Evolutionary conservation across 1,140 invertebrate species (phyloP).

Genomic region (Neodiprion pinetum): DNA sequence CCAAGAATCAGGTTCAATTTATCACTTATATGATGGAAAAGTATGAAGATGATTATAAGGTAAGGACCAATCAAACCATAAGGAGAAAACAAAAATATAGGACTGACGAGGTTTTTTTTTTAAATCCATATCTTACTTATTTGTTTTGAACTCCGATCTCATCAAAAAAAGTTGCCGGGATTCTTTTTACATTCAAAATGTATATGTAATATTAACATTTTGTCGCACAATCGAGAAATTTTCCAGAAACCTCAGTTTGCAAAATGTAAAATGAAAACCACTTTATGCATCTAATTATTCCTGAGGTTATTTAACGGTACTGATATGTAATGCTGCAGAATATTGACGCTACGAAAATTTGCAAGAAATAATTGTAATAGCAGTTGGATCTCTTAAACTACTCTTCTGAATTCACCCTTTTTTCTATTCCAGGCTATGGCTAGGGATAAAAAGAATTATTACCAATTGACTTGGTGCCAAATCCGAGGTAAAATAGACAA

Average conservation of each 20-base stretch:
- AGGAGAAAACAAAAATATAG: slow-evolving; percentile 21
- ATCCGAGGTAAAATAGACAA: slow-evolving; percentile 74
- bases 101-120: slow-evolving; percentile 13
- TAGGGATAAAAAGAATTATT: slow-evolving; percentile 81
- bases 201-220: too few relatives aligned
- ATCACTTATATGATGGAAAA: slow-evolving; percentile 85
- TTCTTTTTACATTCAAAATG: too few relatives aligned
- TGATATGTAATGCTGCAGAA: too few relatives aligned
- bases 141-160: too few relatives aligned
- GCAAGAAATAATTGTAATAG: background rate
- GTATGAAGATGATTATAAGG: slow-evolving; percentile 86
- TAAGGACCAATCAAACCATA: slow-evolving; percentile 35
- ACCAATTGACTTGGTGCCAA: slow-evolving; percentile 89
- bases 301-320: too few relatives aligned
- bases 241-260: too few relatives aligned
- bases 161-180: too few relatives aligned
- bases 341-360: too few relatives aligned
- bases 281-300: too few relatives aligned
- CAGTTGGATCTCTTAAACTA: slow-evolving; percentile 14
- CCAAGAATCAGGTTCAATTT: slow-evolving; percentile 79
- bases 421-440: slow-evolving; percentile 74
- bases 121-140: background rate
- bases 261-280: too few relatives aligned
- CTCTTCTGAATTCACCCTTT: slow-evolving; percentile 30
- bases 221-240: too few relatives aligned